Evolutionary conservation across 2,888 invertebrate species (phyloP), one percentile per base, ranked within the genome.

Genomic region (Xestoiulus laeticollis): DNA sequence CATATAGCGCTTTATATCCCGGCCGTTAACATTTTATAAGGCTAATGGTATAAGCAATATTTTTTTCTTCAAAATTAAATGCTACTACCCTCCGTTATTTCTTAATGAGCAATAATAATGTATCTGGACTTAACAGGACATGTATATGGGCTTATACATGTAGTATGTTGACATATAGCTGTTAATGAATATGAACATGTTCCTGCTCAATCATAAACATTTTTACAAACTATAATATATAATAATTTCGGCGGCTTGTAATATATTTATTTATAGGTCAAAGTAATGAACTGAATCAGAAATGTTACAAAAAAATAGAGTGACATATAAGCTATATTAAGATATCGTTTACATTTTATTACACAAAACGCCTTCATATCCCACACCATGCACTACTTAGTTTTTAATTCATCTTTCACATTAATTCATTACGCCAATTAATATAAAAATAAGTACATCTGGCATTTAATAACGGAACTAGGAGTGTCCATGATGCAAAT

Each of bases 381-480:
- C 26, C 26, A 26, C 8, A 22, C 68, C 30, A 78, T 78, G 78
- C 30, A 78, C 30, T 12, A 14, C 30, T 78, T 78, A 26, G 30
- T 26, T 26, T 78, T 8, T 14, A 78, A 30, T 78, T 26, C 26
- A 30, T 78, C 26, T 78, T 78, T 78, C 30, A 12, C 30, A 78
- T 78, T 78, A 30, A 78, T 26, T 78, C 78, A 78, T 78, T 30
- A 78, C 30, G 30, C 30, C 30, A 78, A 30, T 30, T 78, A 30
- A 14, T 78, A 68, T 10, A 68, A 68, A 68, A 68, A 68, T 68
- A 26, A 26, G 26, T 78, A 14, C 30, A 5, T 78, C 26, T 78
- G 78, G 30, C 78, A 78, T 78, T 78, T 78, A 78, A 78, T 78
- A 78, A 78, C 78, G 78, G 78, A 78, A 30, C 78, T 78, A 26